Conservation (phyloP, 2,113 vertebrate species). For the Drymodes brunneopygia region DNA sequence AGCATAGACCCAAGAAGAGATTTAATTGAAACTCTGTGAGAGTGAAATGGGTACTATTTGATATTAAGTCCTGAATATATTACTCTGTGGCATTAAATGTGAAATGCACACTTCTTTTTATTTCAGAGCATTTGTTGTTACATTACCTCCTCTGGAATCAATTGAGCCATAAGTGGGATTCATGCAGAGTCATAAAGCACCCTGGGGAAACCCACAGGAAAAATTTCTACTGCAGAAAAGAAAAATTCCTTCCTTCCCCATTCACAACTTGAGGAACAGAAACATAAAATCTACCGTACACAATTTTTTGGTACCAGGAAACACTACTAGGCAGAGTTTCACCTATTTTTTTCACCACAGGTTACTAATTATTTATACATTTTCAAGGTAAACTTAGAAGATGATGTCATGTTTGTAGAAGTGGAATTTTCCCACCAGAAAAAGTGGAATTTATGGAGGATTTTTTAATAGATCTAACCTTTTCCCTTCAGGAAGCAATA, state of each 20-base stretch:
- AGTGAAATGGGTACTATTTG: not conserved
- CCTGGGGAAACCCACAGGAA: not conserved
- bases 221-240: not conserved
- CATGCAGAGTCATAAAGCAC: not conserved
- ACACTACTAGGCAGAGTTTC: not conserved
- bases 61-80: conserved; percentile 1
- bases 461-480: not conserved
- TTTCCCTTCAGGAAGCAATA: not conserved
- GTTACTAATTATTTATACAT: not conserved
- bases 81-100: not conserved
- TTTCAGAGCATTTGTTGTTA: conserved; percentile 25
- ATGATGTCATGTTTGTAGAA: not conserved
- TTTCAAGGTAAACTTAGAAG: not conserved
- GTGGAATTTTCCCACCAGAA: not conserved
- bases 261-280: not conserved
- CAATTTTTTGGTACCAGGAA: not conserved
- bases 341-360: not conserved
- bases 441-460: not conserved
- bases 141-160: conserved; percentile 5
- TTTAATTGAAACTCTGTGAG: not conserved
- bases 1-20: not conserved
- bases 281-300: not conserved
- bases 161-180: not conserved
- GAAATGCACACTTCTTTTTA: not conserved
- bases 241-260: not conserved